Evolutionary conservation across 2,113 vertebrate species (phyloP).

Genomic region (Podarcis raffonei): DNA sequence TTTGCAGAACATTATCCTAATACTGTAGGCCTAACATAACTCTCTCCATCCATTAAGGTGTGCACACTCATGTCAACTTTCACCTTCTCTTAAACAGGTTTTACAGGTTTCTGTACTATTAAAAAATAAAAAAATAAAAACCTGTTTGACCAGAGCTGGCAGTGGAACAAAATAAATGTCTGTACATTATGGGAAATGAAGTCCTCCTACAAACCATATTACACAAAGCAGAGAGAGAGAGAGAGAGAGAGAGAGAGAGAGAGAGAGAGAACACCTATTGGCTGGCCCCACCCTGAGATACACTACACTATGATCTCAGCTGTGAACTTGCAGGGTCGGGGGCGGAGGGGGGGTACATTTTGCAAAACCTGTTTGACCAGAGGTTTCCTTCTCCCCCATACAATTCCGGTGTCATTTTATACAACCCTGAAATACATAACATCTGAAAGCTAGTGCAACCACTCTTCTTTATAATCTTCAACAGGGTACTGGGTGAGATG

Average conservation of each 20-base stretch:
- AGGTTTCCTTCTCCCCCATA: neutral
- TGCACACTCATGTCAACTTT: neutral
- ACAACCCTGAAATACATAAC: neutral
- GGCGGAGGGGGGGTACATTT: no score
- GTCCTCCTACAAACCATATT: neutral
- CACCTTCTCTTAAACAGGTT: neutral
- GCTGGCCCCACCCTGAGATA: neutral
- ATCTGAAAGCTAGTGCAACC: neutral
- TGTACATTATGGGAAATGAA: neutral
- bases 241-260: no score
- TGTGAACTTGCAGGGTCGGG: neutral
- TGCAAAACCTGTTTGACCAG: slow-evolving; percentile 4
- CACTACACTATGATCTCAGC: neutral
- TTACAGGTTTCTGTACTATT: neutral
- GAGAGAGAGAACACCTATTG: no score
- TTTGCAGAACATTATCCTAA: neutral
- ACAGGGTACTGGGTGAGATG: neutral
- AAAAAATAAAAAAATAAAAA: neutral
- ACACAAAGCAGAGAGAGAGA: no score
- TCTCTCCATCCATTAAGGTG: neutral
- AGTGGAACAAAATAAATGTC: neutral
- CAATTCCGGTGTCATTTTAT: neutral
- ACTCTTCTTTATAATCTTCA: neutral
- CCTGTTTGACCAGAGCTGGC: neutral
- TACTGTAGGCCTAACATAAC: neutral